Evolutionary conservation across 1,140 invertebrate species (phyloP), one percentile per base, ranked within the genome.

Genomic region (Chrysopa pallens): DNA sequence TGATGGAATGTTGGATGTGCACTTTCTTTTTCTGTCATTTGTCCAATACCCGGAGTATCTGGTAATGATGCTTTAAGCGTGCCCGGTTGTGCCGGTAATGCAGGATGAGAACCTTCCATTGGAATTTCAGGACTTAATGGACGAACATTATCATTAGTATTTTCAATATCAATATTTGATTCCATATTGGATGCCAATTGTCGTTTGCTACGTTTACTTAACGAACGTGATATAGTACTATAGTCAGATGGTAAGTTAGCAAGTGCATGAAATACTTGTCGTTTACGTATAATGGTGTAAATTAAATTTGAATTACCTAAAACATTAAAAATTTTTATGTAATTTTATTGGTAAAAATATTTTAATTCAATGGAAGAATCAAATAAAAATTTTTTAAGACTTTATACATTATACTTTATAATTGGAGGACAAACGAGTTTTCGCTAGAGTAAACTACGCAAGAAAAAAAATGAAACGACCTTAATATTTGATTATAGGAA

Each of bases 221-320:
- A 62, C 4, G 85, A 86, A 54, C 86, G 84, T 14, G 81, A 76
- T 53, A 97, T 96, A 40, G 85, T 80, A 8, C 73, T 71, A 56
- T 88, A 82, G 60, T 98, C 95, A 39, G 84, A 86, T 3, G 93
- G 90, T 42, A 99, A 65, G 68, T 96, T 98, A 9, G 92, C 90
- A 47, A 99, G 67, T 43, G 86, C 76, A 66, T 98, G 93, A 64
- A 99, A 99, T 39, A 98, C 90, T 59, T 92, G 85, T 17, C 95
- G 71, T 60, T 99, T 98, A 36, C 94, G 74, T 52, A 99, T 98
- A 46, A 99, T 98, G 6, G 93, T 98, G 64, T 99, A 99, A 17
- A 98, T 89, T 45, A 98, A 69, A 72, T 97, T 98, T 12, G 91
- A 91, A 61, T 99, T 98, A 1, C 84, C 83, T 86, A 51, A 2